phyloP scores from a whole-genome alignment of 2,888 invertebrate genomes.

The Nowickia ferox region DNA sequence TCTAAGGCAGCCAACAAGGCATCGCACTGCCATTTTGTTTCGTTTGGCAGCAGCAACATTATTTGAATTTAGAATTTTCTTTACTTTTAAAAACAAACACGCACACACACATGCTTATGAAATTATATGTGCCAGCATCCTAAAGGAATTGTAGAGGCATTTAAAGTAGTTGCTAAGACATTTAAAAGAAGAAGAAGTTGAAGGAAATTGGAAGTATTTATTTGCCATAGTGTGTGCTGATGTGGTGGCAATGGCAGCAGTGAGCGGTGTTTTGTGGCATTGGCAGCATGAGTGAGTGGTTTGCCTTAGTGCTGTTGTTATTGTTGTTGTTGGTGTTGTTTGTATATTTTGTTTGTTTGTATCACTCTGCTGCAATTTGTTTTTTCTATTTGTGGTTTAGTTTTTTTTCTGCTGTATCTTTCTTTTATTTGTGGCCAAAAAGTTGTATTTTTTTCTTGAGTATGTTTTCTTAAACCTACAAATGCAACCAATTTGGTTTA shows the following conservation, averaged over 20 bases:
- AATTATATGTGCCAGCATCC: slow-evolving; percentile 33
- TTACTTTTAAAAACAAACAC: neutral
- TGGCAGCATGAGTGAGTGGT: slow-evolving; percentile 48
- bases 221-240: slow-evolving; percentile 13
- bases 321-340: slow-evolving; percentile 14
- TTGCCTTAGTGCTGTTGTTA: neutral
- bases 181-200: neutral
- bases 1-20: slow-evolving; percentile 32
- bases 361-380: slow-evolving; percentile 38
- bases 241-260: slow-evolving; percentile 22
- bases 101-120: neutral
- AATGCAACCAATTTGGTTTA: slow-evolving; percentile 67
- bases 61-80: slow-evolving; percentile 58
- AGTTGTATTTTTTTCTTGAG: neutral
- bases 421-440: slow-evolving; percentile 39
- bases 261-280: slow-evolving; percentile 5
- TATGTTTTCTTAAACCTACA: slow-evolving; percentile 49
- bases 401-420: neutral
- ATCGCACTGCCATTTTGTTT: slow-evolving; percentile 6
- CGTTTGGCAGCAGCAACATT: slow-evolving; percentile 38
- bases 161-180: neutral
- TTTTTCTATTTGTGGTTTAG: slow-evolving; percentile 19
- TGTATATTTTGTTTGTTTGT: neutral
- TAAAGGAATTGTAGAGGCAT: slow-evolving; percentile 30
- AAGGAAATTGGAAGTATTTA: slow-evolving; percentile 1